Percentiles rank a stretch among this genome's conserved stretches.
Evolutionary conservation across 1,140 invertebrate species (phyloP).

Genomic region (Uloborus diversus): DNA sequence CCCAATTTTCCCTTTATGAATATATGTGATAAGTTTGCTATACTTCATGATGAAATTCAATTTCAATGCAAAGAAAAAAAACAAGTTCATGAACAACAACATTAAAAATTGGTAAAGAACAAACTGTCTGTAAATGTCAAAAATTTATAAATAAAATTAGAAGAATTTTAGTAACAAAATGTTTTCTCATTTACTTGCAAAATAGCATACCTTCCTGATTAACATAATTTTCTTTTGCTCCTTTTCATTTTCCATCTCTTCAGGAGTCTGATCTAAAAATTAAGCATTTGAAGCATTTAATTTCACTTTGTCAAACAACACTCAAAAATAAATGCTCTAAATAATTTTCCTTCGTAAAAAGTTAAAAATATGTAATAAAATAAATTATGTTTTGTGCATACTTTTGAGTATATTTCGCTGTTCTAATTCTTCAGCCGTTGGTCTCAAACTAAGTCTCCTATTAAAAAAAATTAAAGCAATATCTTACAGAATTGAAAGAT

Average conservation of each 20-base stretch:
- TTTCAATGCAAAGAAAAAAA: too few species aligned
- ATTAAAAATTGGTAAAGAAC: too few species aligned
- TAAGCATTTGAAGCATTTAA: not conserved
- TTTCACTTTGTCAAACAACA: not conserved
- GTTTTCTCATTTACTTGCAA: too few species aligned
- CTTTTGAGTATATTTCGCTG: conserved; percentile 85
- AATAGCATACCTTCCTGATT: conserved; percentile 85
- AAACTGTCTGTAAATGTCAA: too few species aligned
- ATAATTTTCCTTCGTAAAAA: not conserved
- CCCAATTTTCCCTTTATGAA: too few species aligned
- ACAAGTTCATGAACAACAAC: too few species aligned
- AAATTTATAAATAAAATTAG: too few species aligned
- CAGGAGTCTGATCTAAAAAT: conserved; percentile 91
- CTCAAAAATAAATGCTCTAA: not conserved
- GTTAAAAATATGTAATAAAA: not conserved
- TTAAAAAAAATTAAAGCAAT: too few species aligned
- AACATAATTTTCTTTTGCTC: conserved; percentile 97
- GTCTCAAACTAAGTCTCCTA: conserved; percentile 92
- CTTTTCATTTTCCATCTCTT: conserved; percentile 93
- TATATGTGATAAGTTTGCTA: too few species aligned
- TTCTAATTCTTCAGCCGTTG: conserved; percentile 95
- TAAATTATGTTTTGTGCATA: not conserved
- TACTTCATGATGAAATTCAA: too few species aligned
- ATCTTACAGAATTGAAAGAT: too few species aligned
- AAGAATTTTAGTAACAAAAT: too few species aligned